Conservation (phyloP, 2,797 vertebrate species). For the Takifugu ocellatus region DNA sequence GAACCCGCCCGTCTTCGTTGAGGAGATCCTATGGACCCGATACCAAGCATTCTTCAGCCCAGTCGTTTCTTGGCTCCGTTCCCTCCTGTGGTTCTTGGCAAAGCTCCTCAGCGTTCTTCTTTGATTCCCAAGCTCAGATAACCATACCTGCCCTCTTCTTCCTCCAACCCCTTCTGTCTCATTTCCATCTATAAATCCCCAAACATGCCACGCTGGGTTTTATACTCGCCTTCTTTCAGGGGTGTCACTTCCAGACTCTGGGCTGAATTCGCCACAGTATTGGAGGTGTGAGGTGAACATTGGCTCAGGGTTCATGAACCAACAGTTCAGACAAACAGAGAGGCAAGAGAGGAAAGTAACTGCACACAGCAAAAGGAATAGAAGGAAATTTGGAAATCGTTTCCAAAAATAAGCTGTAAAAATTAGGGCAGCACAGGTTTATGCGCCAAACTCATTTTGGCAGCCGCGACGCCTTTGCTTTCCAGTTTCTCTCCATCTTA, state of each 20-base stretch:
- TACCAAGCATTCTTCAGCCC: constrained; percentile 11
- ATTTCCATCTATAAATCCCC: constrained; percentile 5
- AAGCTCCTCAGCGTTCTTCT: neutral
- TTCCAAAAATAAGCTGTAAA: neutral
- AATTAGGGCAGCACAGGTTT: constrained; percentile 31
- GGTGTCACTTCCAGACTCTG: constrained; percentile 57
- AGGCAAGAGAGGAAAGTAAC: neutral
- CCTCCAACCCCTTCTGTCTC: constrained; percentile 20
- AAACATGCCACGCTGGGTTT: constrained; percentile 28
- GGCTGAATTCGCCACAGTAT: constrained; percentile 49
- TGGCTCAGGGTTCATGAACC: constrained; percentile 34
- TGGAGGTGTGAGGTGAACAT: constrained; percentile 30
- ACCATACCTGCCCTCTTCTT: constrained; percentile 9
- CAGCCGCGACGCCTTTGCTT: neutral
- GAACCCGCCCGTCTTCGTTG: neutral
- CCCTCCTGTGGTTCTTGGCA: constrained; percentile 2
- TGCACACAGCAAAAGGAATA: neutral
- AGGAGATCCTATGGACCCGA: constrained; percentile 4
- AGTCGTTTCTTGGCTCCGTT: constrained; percentile 8
- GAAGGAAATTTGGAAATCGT: neutral
- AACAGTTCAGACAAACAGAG: neutral
- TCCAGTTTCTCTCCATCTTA: neutral
- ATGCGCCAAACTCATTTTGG: neutral
- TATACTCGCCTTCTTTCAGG: constrained; percentile 49
- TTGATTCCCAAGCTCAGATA: constrained; percentile 1